A percentile compares a stretch with the other conserved stretches of the same genome.
Evolutionary conservation across 1,140 invertebrate genomes (phyloP).

Genomic region (Globodera rostochiensis): DNA sequence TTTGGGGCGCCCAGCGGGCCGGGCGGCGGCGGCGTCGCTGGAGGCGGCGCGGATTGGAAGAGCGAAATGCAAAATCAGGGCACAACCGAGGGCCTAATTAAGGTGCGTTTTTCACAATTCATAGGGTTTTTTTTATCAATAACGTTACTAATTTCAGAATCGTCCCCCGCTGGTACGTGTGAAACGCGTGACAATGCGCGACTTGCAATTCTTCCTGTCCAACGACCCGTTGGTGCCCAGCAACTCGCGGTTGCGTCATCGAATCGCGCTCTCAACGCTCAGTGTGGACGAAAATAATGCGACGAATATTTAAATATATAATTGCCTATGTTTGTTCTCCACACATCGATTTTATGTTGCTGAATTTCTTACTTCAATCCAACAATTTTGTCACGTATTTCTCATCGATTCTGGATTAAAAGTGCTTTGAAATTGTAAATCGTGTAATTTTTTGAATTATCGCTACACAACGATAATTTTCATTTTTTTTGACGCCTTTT

Average conservation of each 20-base stretch:
- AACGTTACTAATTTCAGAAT: not conserved
- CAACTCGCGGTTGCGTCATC: conserved; percentile 18
- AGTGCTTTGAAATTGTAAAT: no score
- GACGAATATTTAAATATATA: not conserved
- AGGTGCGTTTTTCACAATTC: not conserved
- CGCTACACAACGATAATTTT: not conserved
- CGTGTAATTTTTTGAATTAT: not conserved
- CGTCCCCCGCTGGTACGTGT: conserved; percentile 32
- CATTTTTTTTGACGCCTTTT: not conserved
- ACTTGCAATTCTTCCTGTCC: conserved; percentile 41
- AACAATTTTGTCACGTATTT: no score
- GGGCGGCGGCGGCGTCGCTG: not conserved
- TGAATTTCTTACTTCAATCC: no score
- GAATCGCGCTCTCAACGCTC: conserved; percentile 25
- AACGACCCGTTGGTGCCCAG: conserved; percentile 27
- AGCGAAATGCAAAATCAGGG: conserved; percentile 26
- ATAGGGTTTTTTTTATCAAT: no score
- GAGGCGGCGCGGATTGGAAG: conserved; percentile 20
- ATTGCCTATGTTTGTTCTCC: no score
- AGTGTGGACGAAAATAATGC: conserved; percentile 20
- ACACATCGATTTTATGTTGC: no score
- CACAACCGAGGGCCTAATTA: not conserved
- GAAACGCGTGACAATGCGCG: conserved; percentile 52
- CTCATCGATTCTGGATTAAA: no score
- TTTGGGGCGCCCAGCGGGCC: conserved; percentile 11